Conservation (phyloP, 2,797 vertebrate species). For the Vespertilio murinus region DNA sequence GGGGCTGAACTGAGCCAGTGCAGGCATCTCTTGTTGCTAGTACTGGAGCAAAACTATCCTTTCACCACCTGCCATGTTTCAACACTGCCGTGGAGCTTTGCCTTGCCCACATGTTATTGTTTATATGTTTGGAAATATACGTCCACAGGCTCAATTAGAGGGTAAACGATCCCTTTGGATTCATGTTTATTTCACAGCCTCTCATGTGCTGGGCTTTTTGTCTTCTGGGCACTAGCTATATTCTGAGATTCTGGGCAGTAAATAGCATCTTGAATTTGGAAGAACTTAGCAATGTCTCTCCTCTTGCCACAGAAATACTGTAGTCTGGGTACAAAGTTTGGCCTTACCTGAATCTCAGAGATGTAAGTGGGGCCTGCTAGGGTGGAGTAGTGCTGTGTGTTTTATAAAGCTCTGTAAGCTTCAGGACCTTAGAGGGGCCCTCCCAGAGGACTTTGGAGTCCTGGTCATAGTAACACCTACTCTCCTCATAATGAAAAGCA, state of each 20-base stretch:
- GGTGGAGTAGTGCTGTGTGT: neutral
- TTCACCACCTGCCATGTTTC: neutral
- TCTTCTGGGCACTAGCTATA: conserved; percentile 32
- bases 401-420: neutral
- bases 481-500: neutral
- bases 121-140: conserved; percentile 32
- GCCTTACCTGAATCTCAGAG: neutral
- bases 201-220: neutral
- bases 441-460: neutral
- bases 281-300: neutral
- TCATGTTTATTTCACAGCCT: conserved; percentile 27
- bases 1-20: neutral
- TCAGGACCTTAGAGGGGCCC: neutral
- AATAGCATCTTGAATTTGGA: conserved; percentile 10
- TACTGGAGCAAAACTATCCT: neutral
- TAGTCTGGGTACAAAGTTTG: neutral
- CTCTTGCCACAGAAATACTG: neutral
- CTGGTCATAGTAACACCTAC: neutral
- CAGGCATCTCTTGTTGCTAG: neutral
- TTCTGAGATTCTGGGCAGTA: neutral
- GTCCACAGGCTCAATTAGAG: conserved; percentile 28
- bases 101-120: neutral
- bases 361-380: neutral
- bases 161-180: conserved; percentile 43
- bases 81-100: neutral